Base-by-base conservation (phyloP, 2,797 vertebrate species). In the Taeniopygia guttata region DNA sequence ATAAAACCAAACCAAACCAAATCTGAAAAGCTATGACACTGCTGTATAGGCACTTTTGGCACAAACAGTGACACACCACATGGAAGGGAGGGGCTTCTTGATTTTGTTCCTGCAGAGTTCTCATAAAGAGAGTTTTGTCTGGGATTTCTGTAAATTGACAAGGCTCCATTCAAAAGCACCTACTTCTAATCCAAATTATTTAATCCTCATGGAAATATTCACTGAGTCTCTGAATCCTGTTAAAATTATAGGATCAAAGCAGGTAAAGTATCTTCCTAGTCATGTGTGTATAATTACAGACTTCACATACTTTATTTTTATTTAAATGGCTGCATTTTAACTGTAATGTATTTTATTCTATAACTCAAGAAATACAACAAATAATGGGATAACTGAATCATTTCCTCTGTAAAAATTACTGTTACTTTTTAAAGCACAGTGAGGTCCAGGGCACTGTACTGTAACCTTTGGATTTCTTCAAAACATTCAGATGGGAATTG, bases 391-490 rank as follows among this genome's bases (percentile, higher is more conserved):
- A 76, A 86, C 15, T 66, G 55, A 81, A 73, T 93, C 11, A 78
- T 87, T 92, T 92, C 40, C 55, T 84, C 69, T 74, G 49, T 56
- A 92, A 78, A 87, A 92, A 84, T 66, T 62, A 72, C 49, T 63
- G 16, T 51, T 59, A 36, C 38, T 58, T 91, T 87, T 80, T 72
- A 85, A 87, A 89, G 68, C 38, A 62, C 26, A 63, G 13, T 16
- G n/a, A 91, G 23, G 83, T 66, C 76, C 62, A 75, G 54, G 30
- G 51, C 69, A 81, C 34, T 73, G 32, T 72, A 38, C 20, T 66
- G 48, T 89, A 94, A 84, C 84, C 40, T 91, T 78, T 72, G 49
- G 25, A 88, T 94, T 89, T 66, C 84, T 91, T 78, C 59, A 84
- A n/a, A 20, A 25, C 40, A 18, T 88, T 93, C 69, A 79, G 45